Evolutionary conservation across 2,888 invertebrate species (phyloP), one percentile per base, ranked within the genome.

Genomic region (Stenoptilia bipunctidactyla): DNA sequence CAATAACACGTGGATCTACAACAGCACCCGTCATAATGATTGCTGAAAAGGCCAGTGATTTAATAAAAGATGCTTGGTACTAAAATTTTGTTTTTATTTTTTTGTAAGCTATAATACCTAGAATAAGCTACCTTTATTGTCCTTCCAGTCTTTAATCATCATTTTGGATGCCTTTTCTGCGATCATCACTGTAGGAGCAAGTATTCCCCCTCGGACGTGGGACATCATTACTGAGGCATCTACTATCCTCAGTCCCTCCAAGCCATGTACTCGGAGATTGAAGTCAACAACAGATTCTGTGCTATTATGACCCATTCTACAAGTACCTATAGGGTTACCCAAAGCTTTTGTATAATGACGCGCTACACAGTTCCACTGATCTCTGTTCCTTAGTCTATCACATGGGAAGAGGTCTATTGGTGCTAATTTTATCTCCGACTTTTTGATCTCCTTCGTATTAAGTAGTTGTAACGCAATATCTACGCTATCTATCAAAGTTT

Each of bases 151-250:
- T 56, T 69, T 77, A 13, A 71, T 55, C 4, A 84, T 65, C 61
- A 82, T 61, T 48, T 70, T 73, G 2, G 76, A 66, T 8, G 67
- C 79, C 54, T 82, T 83, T 46, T 84, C 84, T 27, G 84, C 84
- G 40, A 84, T 80, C 84, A 84, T 83, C 53, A 84, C 61, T 9
- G 77, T 75, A 1, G 83, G 71, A 39, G 68, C 74, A 46, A 73
- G 66, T 27, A 73, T 66, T 1, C 73, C 66, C 15, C 77, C 80
- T 25, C 84, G 59, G 0, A 73, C 77, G 45, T 83, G 79, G 14
- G 71, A 66, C 0, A 84, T 84, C 83, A 84, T 82, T 4, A 84
- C 67, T 12, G 84, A 84, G 36, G 83, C 73, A 43, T 84, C 84
- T 35, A 76, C 61, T 34, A 84, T 74, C 45, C 84, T 61, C 10